These are phyloP conservation scores for Eretmocerus hayati DNA, from an alignment of 2,888 invertebrate genomes.

Conservation along the genomic window DNA sequence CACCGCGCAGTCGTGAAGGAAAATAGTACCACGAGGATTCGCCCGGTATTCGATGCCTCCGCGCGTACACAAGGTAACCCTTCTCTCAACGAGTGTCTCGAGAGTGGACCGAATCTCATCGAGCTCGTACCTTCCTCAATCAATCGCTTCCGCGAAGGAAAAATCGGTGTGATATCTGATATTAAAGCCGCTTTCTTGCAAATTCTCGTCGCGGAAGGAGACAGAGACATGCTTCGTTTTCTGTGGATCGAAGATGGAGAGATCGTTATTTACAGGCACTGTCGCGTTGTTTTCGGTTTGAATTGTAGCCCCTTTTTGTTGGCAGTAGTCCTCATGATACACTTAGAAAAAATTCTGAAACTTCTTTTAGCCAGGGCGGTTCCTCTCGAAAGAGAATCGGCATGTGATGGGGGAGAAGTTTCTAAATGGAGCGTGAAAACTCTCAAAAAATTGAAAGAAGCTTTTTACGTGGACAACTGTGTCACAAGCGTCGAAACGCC, in stretches of 20 bases:
- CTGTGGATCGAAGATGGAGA: neutral
- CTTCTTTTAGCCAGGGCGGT: no score
- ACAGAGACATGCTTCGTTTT: constrained; percentile 20
- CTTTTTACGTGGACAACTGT: neutral
- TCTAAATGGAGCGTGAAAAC: no score
- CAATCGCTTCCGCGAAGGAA: constrained; percentile 18
- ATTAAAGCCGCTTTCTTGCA: constrained; percentile 24
- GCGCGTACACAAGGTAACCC: constrained; percentile 23
- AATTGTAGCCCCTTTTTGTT: constrained; percentile 25
- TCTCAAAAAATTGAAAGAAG: neutral
- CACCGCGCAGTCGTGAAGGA: constrained; percentile 21
- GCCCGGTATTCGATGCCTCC: constrained; percentile 30
- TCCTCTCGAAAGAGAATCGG: no score
- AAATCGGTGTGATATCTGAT: constrained; percentile 21
- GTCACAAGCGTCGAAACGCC: neutral
- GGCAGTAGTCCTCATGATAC: constrained; percentile 23
- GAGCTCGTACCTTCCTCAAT: constrained; percentile 21
- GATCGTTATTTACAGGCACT: constrained; percentile 18
- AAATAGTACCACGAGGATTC: constrained; percentile 21
- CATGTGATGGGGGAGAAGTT: no score
- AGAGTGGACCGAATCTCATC: constrained; percentile 24
- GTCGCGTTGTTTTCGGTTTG: constrained; percentile 27
- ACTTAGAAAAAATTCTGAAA: no score
- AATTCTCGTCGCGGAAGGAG: constrained; percentile 15
- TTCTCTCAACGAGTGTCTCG: constrained; percentile 27